Percentiles rank a stretch among this genome's conserved stretches.
Evolutionary conservation across 2,888 invertebrate species (phyloP).

Genomic region (Eupithecia dodoneata): DNA sequence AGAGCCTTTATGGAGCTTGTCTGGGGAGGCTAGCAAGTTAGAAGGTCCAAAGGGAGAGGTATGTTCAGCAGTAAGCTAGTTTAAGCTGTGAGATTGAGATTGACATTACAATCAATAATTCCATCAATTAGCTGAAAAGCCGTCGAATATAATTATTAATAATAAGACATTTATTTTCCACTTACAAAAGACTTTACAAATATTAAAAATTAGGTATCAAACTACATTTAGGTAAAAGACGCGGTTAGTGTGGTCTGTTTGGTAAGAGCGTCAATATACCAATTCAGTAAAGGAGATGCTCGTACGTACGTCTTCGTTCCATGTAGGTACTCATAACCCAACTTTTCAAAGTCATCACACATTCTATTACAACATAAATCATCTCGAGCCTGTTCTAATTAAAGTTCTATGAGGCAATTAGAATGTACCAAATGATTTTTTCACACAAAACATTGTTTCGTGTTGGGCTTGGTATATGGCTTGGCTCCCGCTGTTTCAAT

Average conservation of each 20-base stretch:
- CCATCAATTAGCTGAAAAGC: background rate
- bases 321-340: background rate
- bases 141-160: background rate
- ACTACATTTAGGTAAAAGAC: no score
- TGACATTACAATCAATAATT: background rate
- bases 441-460: slow-evolving; percentile 81
- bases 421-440: slow-evolving; percentile 72
- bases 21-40: no score
- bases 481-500: slow-evolving; percentile 82
- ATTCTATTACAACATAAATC: slow-evolving; percentile 71
- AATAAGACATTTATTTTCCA: background rate
- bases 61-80: no score
- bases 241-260: no score
- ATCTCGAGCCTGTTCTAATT: slow-evolving; percentile 68
- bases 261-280: no score
- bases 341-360: slow-evolving; percentile 58
- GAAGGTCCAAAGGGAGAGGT: no score
- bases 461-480: slow-evolving; percentile 63
- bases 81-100: background rate
- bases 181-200: no score
- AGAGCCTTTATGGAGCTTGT: no score
- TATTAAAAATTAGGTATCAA: no score
- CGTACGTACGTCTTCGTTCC: no score
- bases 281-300: no score
- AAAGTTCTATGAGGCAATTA: slow-evolving; percentile 76